Conservation (phyloP, 2,888 invertebrate species). For the Polydesmus complanatus region DNA sequence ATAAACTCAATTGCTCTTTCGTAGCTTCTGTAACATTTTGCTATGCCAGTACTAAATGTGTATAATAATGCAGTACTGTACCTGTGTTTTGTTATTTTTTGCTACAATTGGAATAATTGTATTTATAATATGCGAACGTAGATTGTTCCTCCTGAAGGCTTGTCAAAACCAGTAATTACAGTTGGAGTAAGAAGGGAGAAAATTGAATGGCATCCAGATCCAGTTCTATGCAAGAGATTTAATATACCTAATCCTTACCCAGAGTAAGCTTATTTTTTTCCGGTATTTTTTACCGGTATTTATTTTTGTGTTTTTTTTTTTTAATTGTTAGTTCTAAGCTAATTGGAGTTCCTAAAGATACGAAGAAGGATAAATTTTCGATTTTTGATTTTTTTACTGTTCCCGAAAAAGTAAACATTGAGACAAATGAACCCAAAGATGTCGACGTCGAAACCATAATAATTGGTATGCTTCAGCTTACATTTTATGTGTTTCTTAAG, state of each 20-base stretch:
- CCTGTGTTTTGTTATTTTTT: too few species aligned
- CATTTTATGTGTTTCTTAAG: too few species aligned
- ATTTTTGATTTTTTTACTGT: slow-evolving; percentile 62
- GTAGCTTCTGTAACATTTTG: too few species aligned
- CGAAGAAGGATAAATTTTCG: slow-evolving; percentile 52
- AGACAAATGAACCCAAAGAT: background rate
- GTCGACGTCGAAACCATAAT: background rate
- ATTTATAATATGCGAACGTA: too few species aligned
- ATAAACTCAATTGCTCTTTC: background rate
- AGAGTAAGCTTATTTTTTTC: slow-evolving; percentile 34
- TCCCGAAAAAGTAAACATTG: slow-evolving; percentile 6
- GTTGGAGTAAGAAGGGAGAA: slow-evolving; percentile 48
- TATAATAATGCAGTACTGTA: too few species aligned
- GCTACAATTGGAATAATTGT: too few species aligned
- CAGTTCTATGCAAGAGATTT: slow-evolving; percentile 75
- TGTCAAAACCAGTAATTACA: slow-evolving; percentile 16
- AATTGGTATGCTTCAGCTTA: too few species aligned
- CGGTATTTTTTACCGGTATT: background rate
- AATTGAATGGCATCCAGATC: slow-evolving; percentile 65
- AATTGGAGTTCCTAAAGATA: slow-evolving; percentile 36
- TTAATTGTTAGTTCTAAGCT: slow-evolving; percentile 26
- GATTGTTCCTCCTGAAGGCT: slow-evolving; percentile 8
- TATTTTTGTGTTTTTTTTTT: slow-evolving; percentile 9
- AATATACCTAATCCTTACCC: slow-evolving; percentile 78
- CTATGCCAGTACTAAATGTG: too few species aligned